These are phyloP conservation scores for Syngnathoides biaculeatus DNA, from an alignment of 2,113 vertebrate genomes.

Conservation along the genomic window DNA sequence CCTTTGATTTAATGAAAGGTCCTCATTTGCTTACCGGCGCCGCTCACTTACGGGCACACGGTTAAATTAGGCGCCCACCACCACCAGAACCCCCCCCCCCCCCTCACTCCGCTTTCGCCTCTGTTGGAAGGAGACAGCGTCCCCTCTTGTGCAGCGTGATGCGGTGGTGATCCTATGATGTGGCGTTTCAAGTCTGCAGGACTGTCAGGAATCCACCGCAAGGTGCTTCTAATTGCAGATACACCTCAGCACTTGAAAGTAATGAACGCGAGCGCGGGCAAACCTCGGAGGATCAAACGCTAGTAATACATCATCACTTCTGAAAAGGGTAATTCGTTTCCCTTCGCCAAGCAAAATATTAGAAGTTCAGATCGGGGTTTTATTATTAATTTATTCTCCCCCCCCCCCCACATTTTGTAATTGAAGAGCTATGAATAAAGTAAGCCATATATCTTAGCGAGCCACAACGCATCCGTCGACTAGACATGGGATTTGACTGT, in stretches of 20 bases:
- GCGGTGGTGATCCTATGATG: slow-evolving; percentile 72
- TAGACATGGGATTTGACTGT: slow-evolving; percentile 70
- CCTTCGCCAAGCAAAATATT: slow-evolving; percentile 78
- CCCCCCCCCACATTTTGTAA: slow-evolving; percentile 67
- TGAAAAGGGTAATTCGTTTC: slow-evolving; percentile 78
- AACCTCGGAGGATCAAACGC: slow-evolving; percentile 76
- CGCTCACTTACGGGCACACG: slow-evolving; percentile 70
- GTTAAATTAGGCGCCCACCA: slow-evolving; percentile 64
- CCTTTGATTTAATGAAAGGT: slow-evolving; percentile 78
- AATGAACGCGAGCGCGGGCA: slow-evolving; percentile 75
- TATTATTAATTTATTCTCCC: slow-evolving; percentile 76
- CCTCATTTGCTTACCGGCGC: slow-evolving; percentile 74
- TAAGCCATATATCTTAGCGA: slow-evolving; percentile 70
- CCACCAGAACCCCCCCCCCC: background rate
- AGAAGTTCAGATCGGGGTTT: slow-evolving; percentile 75
- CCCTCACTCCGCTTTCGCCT: slow-evolving; percentile 34
- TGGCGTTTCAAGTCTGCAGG: slow-evolving; percentile 74
- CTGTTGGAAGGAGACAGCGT: slow-evolving; percentile 62
- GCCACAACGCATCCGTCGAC: slow-evolving; percentile 64
- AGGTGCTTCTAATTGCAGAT: slow-evolving; percentile 77
- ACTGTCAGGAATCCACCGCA: slow-evolving; percentile 74
- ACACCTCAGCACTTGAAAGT: slow-evolving; percentile 77
- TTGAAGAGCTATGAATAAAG: slow-evolving; percentile 76
- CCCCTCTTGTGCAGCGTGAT: slow-evolving; percentile 65
- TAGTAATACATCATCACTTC: slow-evolving; percentile 78